A percentile compares a stretch with the other conserved stretches of the same genome.
Conservation (phyloP, 2,797 vertebrate species). For the Leuciscus waleckii region DNA sequence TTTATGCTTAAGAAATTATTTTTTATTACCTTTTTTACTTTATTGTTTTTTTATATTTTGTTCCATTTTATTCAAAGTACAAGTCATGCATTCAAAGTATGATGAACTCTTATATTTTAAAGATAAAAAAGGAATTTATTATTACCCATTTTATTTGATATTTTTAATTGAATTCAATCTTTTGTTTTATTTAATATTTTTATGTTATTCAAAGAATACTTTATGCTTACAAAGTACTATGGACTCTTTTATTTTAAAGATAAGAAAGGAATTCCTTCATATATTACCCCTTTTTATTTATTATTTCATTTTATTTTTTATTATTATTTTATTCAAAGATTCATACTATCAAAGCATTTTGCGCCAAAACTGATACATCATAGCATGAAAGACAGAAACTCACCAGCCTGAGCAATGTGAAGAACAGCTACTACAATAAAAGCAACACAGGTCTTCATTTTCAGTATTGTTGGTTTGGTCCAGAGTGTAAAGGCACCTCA, state of each 20-base stretch:
- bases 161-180: not conserved
- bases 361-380: not conserved
- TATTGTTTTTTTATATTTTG: not conserved
- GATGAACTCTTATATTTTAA: not conserved
- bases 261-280: not conserved
- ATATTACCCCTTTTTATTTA: not conserved
- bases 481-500: slow-evolving; percentile 66
- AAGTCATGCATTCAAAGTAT: not conserved
- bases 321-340: not conserved
- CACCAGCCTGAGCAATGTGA: slow-evolving; percentile 69
- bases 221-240: not conserved
- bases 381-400: slow-evolving; percentile 21
- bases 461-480: slow-evolving; percentile 51
- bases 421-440: slow-evolving; percentile 64
- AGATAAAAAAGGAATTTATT: not conserved
- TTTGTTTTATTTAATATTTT: not conserved
- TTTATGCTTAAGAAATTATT: not conserved
- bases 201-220: not conserved
- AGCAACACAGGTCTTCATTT: slow-evolving; percentile 70
- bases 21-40: not conserved
- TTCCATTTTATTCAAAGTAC: not conserved
- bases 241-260: not conserved
- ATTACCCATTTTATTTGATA: not conserved
- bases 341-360: not conserved
- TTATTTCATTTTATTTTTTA: not conserved